Conservation (phyloP, 2,797 vertebrate genomes). For the Mallotus villosus region DNA sequence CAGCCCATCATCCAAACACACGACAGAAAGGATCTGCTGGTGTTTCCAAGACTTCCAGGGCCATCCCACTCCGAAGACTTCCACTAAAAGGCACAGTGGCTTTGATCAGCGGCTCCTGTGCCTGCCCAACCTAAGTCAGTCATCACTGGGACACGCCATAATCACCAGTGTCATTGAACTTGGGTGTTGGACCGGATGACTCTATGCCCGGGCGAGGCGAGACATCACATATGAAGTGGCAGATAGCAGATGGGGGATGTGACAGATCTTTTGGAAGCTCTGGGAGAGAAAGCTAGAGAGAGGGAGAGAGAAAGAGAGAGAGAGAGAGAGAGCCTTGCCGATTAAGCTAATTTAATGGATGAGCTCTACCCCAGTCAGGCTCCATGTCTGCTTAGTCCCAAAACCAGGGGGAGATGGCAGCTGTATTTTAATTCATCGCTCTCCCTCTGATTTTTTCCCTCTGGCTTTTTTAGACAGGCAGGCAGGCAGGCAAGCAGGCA, state of each 20-base stretch:
- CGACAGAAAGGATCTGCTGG: not conserved
- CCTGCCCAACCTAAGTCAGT: not conserved
- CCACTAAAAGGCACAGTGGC: not conserved
- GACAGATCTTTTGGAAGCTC: conserved; percentile 39
- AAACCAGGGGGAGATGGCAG: conserved; percentile 3
- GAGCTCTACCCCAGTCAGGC: conserved; percentile 39
- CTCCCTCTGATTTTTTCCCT: not conserved
- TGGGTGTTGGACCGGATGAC: conserved; percentile 42
- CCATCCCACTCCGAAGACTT: not conserved
- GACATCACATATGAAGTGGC: conserved; percentile 15
- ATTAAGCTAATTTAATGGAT: conserved; percentile 50
- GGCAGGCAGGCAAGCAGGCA: not conserved
- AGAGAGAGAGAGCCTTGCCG: conserved; percentile 22
- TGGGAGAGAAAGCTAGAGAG: not conserved
- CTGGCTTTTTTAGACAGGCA: conserved; percentile 17
- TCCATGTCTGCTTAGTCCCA: conserved; percentile 13
- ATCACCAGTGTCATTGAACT: conserved; percentile 25
- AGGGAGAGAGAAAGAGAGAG: too few relatives aligned
- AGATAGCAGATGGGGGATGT: conserved; percentile 45
- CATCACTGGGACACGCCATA: not conserved
- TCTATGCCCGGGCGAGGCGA: conserved; percentile 23
- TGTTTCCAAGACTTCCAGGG: not conserved
- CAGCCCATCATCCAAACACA: not conserved
- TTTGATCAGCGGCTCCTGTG: not conserved
- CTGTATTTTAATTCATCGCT: conserved; percentile 1